Percentiles rank a stretch among this genome's conserved stretches.
Evolutionary conservation across 2,797 vertebrate species (phyloP).

Genomic region (Tenualosa thibaudeaui): DNA sequence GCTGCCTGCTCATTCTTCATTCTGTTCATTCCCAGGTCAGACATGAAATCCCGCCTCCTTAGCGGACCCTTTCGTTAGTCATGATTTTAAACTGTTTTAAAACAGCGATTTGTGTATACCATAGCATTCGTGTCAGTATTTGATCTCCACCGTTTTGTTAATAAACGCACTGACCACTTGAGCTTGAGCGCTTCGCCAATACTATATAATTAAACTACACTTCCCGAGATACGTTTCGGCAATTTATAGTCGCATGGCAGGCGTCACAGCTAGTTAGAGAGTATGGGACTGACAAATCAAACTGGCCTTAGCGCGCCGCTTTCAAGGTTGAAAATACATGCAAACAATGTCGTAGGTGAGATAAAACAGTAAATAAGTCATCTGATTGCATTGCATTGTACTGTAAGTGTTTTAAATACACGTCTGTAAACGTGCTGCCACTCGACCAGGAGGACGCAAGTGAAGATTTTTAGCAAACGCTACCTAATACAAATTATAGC

Average conservation of each 20-base stretch:
- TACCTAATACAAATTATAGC: background rate
- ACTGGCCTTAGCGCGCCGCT: background rate
- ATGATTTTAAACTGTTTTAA: background rate
- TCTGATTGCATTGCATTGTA: background rate
- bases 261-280: background rate
- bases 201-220: background rate
- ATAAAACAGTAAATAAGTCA: background rate
- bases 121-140: background rate
- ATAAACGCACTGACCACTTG: background rate
- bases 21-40: constrained; percentile 20
- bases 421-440: background rate
- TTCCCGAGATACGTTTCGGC: background rate
- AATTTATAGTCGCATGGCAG: background rate
- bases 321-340: background rate
- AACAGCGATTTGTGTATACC: background rate
- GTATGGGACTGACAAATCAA: background rate
- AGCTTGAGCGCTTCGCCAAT: background rate
- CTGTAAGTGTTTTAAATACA: background rate
- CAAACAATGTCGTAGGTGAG: background rate
- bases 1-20: constrained; percentile 31
- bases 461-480: background rate
- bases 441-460: too few species aligned
- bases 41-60: constrained; percentile 12
- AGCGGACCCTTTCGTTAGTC: background rate
- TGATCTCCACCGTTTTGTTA: background rate